Conservation (phyloP, 2,888 invertebrate genomes). For the Eupithecia abbreviata region DNA sequence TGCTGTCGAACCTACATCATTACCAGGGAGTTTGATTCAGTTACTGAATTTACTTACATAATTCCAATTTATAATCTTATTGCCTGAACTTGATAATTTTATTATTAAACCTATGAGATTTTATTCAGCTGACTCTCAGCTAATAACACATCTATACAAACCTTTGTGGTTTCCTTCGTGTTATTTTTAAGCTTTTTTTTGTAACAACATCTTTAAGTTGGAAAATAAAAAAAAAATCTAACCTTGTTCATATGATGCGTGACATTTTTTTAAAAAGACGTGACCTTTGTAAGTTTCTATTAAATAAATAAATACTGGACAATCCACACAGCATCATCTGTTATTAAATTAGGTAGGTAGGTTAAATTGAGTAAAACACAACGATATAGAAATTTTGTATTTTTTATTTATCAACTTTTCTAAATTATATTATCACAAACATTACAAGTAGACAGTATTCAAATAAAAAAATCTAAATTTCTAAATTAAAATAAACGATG, state of each 20-base stretch:
- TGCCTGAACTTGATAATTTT: too few species aligned
- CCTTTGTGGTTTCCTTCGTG: too few species aligned
- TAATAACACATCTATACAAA: too few species aligned
- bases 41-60: not conserved
- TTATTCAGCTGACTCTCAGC: too few species aligned
- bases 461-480: conserved; percentile 77
- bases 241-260: not conserved
- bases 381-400: conserved; percentile 74
- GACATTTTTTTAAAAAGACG: not conserved
- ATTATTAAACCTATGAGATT: too few species aligned
- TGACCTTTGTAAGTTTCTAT: not conserved
- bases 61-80: not conserved
- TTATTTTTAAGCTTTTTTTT: too few species aligned
- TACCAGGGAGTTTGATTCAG: too few species aligned
- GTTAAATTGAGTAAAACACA: conserved; percentile 11
- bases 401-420: conserved; percentile 67
- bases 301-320: too few species aligned
- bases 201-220: too few species aligned
- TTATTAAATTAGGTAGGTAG: not conserved
- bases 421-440: conserved; percentile 75
- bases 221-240: too few species aligned
- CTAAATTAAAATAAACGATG: conserved; percentile 59
- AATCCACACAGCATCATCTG: too few species aligned
- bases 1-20: too few species aligned
- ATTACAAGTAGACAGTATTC: conserved; percentile 76